A percentile compares a stretch with the other conserved stretches of the same genome.
Conservation (phyloP, 2,113 vertebrate genomes). For the Myodes glareolus region DNA sequence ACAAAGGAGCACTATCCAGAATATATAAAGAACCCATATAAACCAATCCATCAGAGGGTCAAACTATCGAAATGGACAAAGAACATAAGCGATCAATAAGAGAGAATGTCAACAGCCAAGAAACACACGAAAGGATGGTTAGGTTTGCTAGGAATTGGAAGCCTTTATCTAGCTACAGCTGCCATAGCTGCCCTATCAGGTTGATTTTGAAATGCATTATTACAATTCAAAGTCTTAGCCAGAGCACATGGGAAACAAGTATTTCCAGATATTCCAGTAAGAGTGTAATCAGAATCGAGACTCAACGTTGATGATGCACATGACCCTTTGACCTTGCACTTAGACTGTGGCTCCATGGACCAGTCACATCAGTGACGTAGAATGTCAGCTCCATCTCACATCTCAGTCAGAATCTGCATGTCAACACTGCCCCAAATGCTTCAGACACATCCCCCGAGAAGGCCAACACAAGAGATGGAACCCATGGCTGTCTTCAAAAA, state of each 20-base stretch:
- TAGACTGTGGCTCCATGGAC: background rate
- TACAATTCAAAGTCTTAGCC: background rate
- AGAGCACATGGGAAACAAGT: constrained; percentile 31
- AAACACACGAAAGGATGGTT: background rate
- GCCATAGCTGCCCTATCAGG: background rate
- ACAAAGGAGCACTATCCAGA: background rate
- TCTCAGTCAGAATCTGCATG: constrained; percentile 24
- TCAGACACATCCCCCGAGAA: background rate
- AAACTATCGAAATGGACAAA: background rate
- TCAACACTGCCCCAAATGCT: constrained; percentile 6
- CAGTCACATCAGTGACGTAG: background rate
- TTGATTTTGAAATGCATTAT: background rate
- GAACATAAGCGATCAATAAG: constrained; percentile 35
- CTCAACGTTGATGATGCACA: background rate
- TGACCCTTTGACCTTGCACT: background rate
- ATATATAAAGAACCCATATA: constrained; percentile 37
- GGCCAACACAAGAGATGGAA: background rate
- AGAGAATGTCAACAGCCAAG: background rate
- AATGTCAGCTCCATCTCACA: background rate
- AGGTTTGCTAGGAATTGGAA: constrained; percentile 44
- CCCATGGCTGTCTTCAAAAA: background rate
- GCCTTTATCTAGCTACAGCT: background rate
- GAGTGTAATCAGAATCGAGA: background rate
- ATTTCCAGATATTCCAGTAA: background rate
- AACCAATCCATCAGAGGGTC: background rate